phyloP scores from a whole-genome alignment of 1,140 invertebrate genomes.

The Hyles vespertilio region DNA sequence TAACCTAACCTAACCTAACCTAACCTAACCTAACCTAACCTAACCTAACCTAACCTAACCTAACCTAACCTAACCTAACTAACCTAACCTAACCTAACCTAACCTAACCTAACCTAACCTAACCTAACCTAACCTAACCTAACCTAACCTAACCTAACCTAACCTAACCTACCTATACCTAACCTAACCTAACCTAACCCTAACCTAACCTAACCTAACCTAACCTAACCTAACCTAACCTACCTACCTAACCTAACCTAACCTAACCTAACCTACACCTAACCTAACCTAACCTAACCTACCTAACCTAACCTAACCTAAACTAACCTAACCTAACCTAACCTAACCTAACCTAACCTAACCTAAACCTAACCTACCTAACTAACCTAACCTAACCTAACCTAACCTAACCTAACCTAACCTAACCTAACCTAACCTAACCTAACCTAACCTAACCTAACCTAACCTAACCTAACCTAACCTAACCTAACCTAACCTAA shows the following conservation, averaged over 20 bases:
- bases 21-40: too few species aligned
- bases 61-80: too few species aligned
- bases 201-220: constrained; percentile 16
- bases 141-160: constrained; percentile 18
- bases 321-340: constrained; percentile 6
- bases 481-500: constrained; percentile 21
- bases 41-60: too few species aligned
- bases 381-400: constrained; percentile 9
- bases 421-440: constrained; percentile 20
- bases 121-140: constrained; percentile 11
- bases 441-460: too few species aligned
- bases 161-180: constrained; percentile 15
- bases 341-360: constrained; percentile 3
- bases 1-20: too few species aligned
- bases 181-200: constrained; percentile 10
- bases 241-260: constrained; percentile 7
- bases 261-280: constrained; percentile 1
- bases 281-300: constrained; percentile 6
- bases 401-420: constrained; percentile 18
- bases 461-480: too few species aligned
- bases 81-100: constrained; percentile 14
- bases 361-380: constrained; percentile 3
- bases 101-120: too few species aligned
- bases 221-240: constrained; percentile 9
- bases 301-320: constrained; percentile 2